Conservation (phyloP, 1,140 invertebrate genomes). For the Hycleus phaleratus region DNA sequence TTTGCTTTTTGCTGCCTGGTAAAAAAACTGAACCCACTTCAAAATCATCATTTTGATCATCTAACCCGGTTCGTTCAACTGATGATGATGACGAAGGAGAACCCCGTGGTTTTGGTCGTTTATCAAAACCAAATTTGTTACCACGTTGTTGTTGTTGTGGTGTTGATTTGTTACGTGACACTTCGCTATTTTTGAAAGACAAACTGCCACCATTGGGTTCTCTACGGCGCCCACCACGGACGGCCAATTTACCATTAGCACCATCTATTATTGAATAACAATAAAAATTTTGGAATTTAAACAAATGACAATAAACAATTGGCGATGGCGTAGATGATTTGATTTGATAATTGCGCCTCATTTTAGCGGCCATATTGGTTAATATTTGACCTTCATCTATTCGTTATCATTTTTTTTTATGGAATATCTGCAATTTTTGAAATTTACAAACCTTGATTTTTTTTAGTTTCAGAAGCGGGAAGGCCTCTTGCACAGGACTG, state of each 20-base stretch:
- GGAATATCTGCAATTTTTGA: too few species aligned
- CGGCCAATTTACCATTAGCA: constrained; percentile 51
- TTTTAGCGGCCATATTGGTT: constrained; percentile 1
- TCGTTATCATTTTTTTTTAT: too few species aligned
- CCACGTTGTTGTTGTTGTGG: constrained; percentile 56
- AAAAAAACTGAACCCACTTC: constrained; percentile 74
- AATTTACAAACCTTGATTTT: constrained; percentile 53
- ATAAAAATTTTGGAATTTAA: not conserved
- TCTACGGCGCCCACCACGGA: constrained; percentile 53
- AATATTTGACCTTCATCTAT: not conserved
- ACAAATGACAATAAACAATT: too few species aligned
- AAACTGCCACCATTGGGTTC: constrained; percentile 49
- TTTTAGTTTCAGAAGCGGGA: constrained; percentile 58
- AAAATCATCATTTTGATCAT: constrained; percentile 49
- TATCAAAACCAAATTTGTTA: constrained; percentile 54
- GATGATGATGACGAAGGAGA: constrained; percentile 41
- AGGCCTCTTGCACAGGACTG: constrained; percentile 54
- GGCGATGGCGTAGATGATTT: too few species aligned
- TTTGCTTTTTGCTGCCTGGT: constrained; percentile 83
- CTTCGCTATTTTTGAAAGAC: constrained; percentile 50
- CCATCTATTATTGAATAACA: constrained; percentile 43
- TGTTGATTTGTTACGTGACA: constrained; percentile 47
- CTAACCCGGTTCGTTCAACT: constrained; percentile 55
- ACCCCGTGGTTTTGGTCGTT: constrained; percentile 66
- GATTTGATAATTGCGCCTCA: not conserved